These are phyloP conservation scores for Bubalus kerabau DNA, from an alignment of 2,113 vertebrate genomes.

Conservation along the genomic window DNA sequence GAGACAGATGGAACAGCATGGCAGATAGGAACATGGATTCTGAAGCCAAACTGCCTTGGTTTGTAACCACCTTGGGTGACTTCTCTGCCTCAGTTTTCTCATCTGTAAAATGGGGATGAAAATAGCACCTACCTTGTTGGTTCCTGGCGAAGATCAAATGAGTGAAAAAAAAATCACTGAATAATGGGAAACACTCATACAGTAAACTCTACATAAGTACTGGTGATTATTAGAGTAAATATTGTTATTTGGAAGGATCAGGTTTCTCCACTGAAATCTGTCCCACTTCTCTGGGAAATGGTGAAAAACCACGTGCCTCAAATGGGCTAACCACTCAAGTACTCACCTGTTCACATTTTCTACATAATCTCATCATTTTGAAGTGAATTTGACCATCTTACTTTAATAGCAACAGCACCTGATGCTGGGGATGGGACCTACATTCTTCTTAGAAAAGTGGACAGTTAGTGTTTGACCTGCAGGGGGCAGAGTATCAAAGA, in stretches of 20 bases:
- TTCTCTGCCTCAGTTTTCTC: background rate
- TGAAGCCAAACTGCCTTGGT: background rate
- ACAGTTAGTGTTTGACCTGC: background rate
- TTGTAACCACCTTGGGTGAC: background rate
- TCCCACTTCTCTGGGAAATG: background rate
- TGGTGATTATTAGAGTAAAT: background rate
- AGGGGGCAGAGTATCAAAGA: background rate
- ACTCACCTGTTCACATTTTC: background rate
- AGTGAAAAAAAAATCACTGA: background rate
- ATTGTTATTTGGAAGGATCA: background rate
- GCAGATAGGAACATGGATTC: background rate
- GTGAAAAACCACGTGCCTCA: background rate
- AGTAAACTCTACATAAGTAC: background rate
- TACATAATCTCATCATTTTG: background rate
- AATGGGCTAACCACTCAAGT: background rate
- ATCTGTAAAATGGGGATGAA: background rate
- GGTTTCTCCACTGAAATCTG: background rate
- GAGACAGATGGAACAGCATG: background rate
- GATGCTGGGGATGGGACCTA: background rate
- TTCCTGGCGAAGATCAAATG: background rate
- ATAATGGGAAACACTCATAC: background rate
- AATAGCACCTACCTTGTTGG: background rate
- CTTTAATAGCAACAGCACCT: constrained; percentile 17
- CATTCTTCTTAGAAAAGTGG: background rate
- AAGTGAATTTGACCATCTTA: constrained; percentile 37